Base-by-base conservation (phyloP, 1,140 invertebrate species). In the Philaenus spumarius region DNA sequence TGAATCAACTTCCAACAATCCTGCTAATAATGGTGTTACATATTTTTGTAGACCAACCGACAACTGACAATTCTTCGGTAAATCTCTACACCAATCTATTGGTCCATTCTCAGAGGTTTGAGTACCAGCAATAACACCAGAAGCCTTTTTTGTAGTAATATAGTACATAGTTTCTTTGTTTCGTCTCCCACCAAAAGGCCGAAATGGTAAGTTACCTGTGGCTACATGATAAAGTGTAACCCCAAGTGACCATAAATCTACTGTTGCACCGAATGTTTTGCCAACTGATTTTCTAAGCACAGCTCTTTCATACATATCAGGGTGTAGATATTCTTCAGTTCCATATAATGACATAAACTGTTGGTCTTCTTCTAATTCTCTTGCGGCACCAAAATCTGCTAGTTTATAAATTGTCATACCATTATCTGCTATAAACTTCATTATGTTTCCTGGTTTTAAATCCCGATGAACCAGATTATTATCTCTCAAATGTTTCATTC, bases 151-250 rank as follows among this genome's bases (percentile, higher is more conserved):
- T 3, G 89, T 93, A 4, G 89, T 93, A 45, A 94, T 93, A 65
- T 87, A 86, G 72, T 90, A 93, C 95, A 98, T 98, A 6, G 90
- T 95, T 73, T 96, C 92, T 66, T 93, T 94, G 72, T 98, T 97
- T 66, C 89, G 85, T 14, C 96, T 76, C 0, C 96, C 96, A 1
- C 95, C 95, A 75, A 86, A 96, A 0, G 96, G 95, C 47, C 87
- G 80, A 69, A 98, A 98, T 6, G 96, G 96, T 48, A 98, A 75
- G 70, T 93, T 89, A 0, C 95, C 95, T 1, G 95, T 97, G 0
- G 95, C 95, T 2, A 97, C 93, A 73, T 98, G 95, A 71, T 95
- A 98, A 1, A 98, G 73, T 0, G 96, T 98, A 0, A 98, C 96
- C 26, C 95, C 96, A 64, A 98, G 94, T 3, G 92, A 96, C 95